phyloP scores from a whole-genome alignment of 2,888 invertebrate genomes.

The Eupithecia pulchellata region DNA sequence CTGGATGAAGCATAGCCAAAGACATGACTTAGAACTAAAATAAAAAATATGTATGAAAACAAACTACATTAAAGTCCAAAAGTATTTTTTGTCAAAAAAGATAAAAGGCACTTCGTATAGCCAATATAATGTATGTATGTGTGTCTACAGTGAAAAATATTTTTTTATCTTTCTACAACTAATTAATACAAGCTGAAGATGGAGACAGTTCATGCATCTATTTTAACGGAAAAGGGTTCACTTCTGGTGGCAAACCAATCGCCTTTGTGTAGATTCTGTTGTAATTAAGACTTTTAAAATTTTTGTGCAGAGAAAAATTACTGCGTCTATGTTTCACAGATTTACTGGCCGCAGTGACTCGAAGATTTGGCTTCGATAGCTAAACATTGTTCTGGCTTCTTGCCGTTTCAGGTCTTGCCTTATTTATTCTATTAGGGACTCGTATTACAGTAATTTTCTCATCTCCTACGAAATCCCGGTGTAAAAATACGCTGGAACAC shows the following conservation, averaged over 20 bases:
- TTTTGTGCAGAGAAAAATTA: neutral
- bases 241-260: neutral
- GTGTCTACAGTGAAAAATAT: too few species aligned
- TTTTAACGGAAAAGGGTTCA: neutral
- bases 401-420: neutral
- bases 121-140: too few species aligned
- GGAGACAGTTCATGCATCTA: neutral
- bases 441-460: neutral
- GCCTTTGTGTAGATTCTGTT: neutral
- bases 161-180: too few species aligned
- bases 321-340: neutral
- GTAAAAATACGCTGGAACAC: constrained; percentile 37
- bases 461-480: neutral
- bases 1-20: neutral
- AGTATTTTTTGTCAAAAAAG: too few species aligned
- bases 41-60: too few species aligned
- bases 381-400: neutral
- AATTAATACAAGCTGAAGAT: neutral
- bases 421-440: neutral
- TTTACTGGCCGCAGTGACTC: neutral
- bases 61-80: too few species aligned
- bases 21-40: neutral
- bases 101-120: too few species aligned
- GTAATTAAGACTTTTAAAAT: neutral
- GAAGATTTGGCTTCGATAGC: neutral